Percentiles rank a stretch among this genome's conserved stretches.
These are phyloP conservation scores for Mormyrops attenuatus DNA, from an alignment of 2,797 vertebrate species.

Conservation along the genomic window DNA sequence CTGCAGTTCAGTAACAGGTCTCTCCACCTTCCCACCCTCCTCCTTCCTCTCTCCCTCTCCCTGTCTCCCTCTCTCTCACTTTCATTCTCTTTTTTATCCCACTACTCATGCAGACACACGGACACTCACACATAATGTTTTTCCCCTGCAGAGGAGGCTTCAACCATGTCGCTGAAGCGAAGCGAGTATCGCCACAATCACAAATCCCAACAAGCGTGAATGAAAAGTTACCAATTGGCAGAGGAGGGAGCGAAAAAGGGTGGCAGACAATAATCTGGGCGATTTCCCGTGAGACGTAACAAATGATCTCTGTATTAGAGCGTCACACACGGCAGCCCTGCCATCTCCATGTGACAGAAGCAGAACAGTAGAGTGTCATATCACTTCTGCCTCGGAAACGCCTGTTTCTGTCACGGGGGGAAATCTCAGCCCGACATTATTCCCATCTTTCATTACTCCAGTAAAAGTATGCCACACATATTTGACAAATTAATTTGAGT, in stretches of 20 bases:
- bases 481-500: not conserved
- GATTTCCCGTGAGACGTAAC: not conserved
- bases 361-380: not conserved
- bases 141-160: not conserved
- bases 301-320: conserved; percentile 7
- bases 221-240: conserved; percentile 14
- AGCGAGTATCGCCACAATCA: not conserved
- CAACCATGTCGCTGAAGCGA: not conserved
- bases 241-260: not conserved
- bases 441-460: not conserved
- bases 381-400: not conserved
- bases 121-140: not conserved
- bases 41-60: not conserved
- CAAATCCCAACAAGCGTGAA: not conserved
- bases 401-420: not conserved
- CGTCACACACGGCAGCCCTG: not conserved
- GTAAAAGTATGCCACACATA: not conserved
- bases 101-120: not conserved
- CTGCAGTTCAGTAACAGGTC: conserved; percentile 35
- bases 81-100: not conserved
- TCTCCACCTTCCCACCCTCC: conserved; percentile 17
- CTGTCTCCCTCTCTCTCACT: conserved; percentile 1
- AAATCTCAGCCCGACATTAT: not conserved
- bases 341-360: not conserved
- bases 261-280: not conserved